phyloP scores from a whole-genome alignment of 2,888 invertebrate species.

The Dioctria rufipes region DNA sequence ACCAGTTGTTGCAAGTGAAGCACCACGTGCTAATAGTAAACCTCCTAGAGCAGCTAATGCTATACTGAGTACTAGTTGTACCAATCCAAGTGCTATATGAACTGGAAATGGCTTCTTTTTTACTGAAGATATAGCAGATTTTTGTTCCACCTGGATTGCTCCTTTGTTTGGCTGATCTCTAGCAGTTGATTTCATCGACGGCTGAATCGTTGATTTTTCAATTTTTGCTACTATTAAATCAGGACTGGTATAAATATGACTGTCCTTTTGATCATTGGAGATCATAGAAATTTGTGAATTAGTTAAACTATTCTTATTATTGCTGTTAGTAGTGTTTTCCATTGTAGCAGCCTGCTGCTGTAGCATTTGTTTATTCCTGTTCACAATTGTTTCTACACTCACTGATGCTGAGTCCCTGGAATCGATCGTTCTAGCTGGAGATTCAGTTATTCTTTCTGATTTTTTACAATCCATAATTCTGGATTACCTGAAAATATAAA shows the following conservation, averaged over 20 bases:
- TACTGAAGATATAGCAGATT: not conserved
- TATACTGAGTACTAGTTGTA: conserved; percentile 68
- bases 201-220: not conserved
- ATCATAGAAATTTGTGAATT: conserved; percentile 69
- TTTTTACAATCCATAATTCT: conserved; percentile 25
- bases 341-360: conserved; percentile 64
- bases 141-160: not conserved
- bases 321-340: conserved; percentile 65
- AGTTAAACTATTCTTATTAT: conserved; percentile 65
- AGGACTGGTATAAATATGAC: conserved; percentile 70
- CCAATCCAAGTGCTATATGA: conserved; percentile 67
- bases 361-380: conserved; percentile 64
- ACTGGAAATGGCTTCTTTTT: conserved; percentile 63
- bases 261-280: conserved; percentile 61
- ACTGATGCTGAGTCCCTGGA: conserved; percentile 69
- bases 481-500: conserved; percentile 11
- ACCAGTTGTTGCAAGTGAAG: conserved; percentile 68
- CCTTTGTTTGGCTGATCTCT: not conserved
- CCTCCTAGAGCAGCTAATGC: conserved; percentile 69
- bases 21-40: conserved; percentile 68
- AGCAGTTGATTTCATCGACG: conserved; percentile 3
- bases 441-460: conserved; percentile 61
- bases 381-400: conserved; percentile 70
- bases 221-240: conserved; percentile 63
- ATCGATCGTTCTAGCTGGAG: conserved; percentile 69